Conservation (phyloP, 2,888 invertebrate genomes). For the Athalia cordata region DNA sequence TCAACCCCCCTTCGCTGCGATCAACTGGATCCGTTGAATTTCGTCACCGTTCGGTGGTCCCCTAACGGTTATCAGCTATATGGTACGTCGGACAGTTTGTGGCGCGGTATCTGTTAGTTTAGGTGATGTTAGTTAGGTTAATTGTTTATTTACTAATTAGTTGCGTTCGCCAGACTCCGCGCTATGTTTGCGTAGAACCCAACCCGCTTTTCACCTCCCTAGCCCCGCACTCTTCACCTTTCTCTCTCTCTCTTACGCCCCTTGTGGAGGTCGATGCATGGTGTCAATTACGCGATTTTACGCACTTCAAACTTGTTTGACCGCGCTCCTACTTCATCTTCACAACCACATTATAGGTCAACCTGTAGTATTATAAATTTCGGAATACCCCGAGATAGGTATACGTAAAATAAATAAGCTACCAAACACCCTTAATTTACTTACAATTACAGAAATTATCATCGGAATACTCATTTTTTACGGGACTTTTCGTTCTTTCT, state of each 20-base stretch:
- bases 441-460: no score
- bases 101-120: conserved; percentile 52
- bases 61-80: conserved; percentile 22
- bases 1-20: not conserved
- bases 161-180: conserved; percentile 29
- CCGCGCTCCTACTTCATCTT: not conserved
- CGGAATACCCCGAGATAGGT: not conserved
- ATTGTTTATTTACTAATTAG: conserved; percentile 56
- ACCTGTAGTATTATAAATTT: not conserved
- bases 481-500: no score
- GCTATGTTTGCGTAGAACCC: conserved; percentile 29
- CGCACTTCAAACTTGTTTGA: conserved; percentile 35
- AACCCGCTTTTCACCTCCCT: not conserved
- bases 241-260: not conserved
- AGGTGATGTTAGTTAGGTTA: conserved; percentile 54
- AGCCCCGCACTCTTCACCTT: not conserved
- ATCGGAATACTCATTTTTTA: no score
- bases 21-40: conserved; percentile 16
- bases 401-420: not conserved
- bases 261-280: not conserved
- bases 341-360: not conserved
- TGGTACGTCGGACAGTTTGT: conserved; percentile 47
- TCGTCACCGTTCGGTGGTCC: not conserved
- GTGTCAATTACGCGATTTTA: conserved; percentile 34
- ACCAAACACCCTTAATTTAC: no score